phyloP scores from a whole-genome alignment of 2,888 invertebrate species.

The Julus scanicus region DNA sequence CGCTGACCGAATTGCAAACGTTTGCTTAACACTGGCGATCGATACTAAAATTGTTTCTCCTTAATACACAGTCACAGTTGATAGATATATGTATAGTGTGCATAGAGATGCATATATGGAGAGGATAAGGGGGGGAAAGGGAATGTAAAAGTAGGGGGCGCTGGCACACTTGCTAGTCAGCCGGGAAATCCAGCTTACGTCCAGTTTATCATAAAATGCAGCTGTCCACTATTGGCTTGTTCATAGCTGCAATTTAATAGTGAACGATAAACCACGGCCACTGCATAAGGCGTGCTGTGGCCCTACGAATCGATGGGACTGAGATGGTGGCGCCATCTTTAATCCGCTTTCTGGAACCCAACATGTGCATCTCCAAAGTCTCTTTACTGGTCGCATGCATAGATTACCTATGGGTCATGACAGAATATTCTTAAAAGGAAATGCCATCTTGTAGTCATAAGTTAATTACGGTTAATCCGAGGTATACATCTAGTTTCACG shows the following conservation, averaged over 20 bases:
- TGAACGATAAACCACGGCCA: not conserved
- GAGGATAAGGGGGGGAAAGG: not conserved
- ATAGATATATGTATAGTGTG: constrained; percentile 5
- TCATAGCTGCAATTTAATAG: not conserved
- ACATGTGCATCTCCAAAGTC: too few relatives aligned
- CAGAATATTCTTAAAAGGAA: too few relatives aligned
- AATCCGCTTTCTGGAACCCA: too few relatives aligned
- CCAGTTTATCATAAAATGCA: constrained; percentile 33
- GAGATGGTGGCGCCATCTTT: not conserved
- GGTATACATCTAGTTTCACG: too few relatives aligned
- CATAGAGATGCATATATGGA: not conserved
- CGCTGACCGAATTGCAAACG: constrained; percentile 27
- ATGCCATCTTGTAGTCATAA: too few relatives aligned
- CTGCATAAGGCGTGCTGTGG: not conserved
- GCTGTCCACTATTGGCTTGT: constrained; percentile 18
- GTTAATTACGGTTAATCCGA: too few relatives aligned
- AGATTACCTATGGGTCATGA: too few relatives aligned
- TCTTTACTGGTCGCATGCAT: too few relatives aligned
- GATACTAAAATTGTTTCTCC: constrained; percentile 21
- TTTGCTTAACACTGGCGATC: not conserved
- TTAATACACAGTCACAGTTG: constrained; percentile 11
- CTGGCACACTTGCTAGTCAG: too few relatives aligned
- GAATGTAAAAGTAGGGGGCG: not conserved
- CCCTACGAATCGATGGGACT: not conserved
- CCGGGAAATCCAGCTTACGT: not conserved